Evolutionary conservation across 2,797 vertebrate species (phyloP).

Genomic region (Coluber constrictor): DNA sequence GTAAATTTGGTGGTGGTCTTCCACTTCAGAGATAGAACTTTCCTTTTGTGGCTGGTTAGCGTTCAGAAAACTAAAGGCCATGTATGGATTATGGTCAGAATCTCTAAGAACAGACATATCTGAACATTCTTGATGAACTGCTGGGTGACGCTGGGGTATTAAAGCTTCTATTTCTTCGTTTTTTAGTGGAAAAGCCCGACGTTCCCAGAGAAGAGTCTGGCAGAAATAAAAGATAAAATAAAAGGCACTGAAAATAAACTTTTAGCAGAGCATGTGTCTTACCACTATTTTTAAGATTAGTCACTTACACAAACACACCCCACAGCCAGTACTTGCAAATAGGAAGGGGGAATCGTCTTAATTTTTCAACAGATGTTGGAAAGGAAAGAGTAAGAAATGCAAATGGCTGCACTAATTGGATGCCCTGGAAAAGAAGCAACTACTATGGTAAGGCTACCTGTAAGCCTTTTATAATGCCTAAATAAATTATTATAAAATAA

Average conservation of each 20-base stretch:
- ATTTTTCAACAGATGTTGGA: background rate
- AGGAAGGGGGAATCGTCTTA: background rate
- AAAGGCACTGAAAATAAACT: constrained; percentile 21
- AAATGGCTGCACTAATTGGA: background rate
- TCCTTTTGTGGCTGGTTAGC: constrained; percentile 47
- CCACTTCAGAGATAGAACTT: constrained; percentile 53
- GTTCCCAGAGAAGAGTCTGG: constrained; percentile 75
- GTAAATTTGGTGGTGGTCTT: constrained; percentile 52
- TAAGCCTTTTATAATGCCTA: background rate
- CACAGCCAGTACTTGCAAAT: background rate
- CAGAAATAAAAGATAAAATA: constrained; percentile 50
- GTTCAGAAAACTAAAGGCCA: constrained; percentile 45
- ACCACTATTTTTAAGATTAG: background rate
- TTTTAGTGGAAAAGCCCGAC: constrained; percentile 74
- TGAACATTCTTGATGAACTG: constrained; percentile 53
- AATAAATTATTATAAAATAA: background rate
- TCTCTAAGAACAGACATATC: constrained; percentile 47
- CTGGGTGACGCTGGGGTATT: constrained; percentile 60
- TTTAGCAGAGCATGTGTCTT: background rate
- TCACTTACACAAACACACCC: background rate
- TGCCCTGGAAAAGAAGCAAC: background rate
- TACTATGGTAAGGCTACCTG: background rate
- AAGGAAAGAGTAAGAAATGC: background rate
- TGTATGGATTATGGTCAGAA: constrained; percentile 39
- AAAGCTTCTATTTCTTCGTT: constrained; percentile 70